Base-by-base conservation (phyloP, 2,113 vertebrate species). In the Cavia porcellus region DNA sequence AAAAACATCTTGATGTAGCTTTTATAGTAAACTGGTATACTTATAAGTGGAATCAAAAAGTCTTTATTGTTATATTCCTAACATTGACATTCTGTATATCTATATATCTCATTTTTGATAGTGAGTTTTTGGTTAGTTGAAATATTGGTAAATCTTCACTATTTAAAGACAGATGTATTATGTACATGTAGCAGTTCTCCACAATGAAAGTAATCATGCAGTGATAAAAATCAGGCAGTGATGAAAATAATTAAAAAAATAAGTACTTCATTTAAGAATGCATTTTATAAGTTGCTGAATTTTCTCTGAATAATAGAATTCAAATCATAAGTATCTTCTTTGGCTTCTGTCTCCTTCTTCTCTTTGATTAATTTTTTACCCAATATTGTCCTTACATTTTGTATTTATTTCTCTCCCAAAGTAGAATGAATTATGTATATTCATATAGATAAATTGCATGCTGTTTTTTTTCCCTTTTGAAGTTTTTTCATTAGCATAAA, bases 1-100 rank as follows among this genome's bases (percentile, higher is more conserved):
- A 95, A 93, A 93, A 93, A 32, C 30, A 87, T 74, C 74, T 89
- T 95, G 62, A 61, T 92, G 25, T 61, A 59, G 70, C 66, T 50
- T 9, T 45, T 77, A 13, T 81, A 81, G 47, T 95, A 93, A 82
- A 70, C 24, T 62, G 90, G 64, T 59, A 25, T 1, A 3, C 52
- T 92, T 87, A 2, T 89, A 92, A 86, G 61, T 24, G 77, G 83
- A 87, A 45, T 85, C 7, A 45, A 81, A 83, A 74, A 25, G 9
- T 89, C 42, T 38, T 89, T 81, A 25, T 80, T 47, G 28, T 80
- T 55, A 66, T 7, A 50, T 70, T 90, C 25, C 52, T 72, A 38
- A 24, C 5, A 61, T 57, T 88, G 89, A 59, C 52, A 59, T 86
- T 87, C 68, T 86, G 1, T 89, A 0, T 61, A 57, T 62, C 62